These are phyloP conservation scores for Bufotes viridis DNA, from an alignment of 2,797 vertebrate species.

Conservation along the genomic window DNA sequence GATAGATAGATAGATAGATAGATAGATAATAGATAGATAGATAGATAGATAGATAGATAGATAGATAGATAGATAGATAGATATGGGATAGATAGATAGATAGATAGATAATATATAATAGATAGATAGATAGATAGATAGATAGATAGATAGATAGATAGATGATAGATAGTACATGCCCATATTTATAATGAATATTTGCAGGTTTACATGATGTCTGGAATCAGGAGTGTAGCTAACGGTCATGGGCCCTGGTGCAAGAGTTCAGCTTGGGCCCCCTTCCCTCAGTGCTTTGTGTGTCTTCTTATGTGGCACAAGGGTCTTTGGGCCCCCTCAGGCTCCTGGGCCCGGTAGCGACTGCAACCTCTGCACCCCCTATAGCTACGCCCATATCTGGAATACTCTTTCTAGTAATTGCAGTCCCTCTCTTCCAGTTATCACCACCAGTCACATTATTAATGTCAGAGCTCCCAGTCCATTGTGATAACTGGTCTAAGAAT, in stretches of 20 bases:
- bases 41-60: background rate
- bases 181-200: background rate
- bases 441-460: background rate
- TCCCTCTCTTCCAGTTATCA: background rate
- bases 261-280: no score
- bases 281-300: no score
- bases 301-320: no score
- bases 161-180: background rate
- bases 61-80: background rate
- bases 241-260: no score
- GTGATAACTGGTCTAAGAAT: conserved; percentile 16
- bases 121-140: background rate
- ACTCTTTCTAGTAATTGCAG: background rate
- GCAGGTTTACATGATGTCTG: background rate
- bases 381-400: no score
- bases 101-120: background rate
- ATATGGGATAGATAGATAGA: background rate
- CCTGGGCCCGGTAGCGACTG: no score
- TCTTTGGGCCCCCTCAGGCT: no score
- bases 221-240: no score
- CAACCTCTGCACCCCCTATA: no score
- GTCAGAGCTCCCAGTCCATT: conserved; percentile 1
- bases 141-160: background rate
- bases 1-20: no score
- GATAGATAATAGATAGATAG: background rate